Base-by-base conservation (phyloP, 1,140 invertebrate genomes). In the Pachypsylla venusta region DNA sequence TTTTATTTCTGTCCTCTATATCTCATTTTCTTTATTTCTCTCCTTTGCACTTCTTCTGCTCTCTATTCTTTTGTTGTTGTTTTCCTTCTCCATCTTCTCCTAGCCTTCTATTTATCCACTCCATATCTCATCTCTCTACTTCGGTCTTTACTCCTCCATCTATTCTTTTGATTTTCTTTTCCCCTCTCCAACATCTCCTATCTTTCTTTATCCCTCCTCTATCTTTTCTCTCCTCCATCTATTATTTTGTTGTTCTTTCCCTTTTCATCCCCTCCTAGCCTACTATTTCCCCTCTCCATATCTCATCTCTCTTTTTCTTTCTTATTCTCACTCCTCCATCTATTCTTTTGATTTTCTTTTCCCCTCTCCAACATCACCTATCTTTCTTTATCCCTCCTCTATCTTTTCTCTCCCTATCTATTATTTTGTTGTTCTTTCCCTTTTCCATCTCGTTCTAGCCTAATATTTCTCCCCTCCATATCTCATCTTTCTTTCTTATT, bases 11-110 rank as follows among this genome's bases (percentile, higher is more conserved):
- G n/a, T 20, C 12, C 24, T 56, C 54, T 24, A 1, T 35, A 12
- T 35, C 14, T 56, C 24, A 27, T 54, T 48, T 53, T 35, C 3
- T 42, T n/a, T 60, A 12, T 59, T 28, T 26, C 25, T 13, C 19
- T 14, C 16, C n/a, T 30, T 2, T 53, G 1, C 19, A 10, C 42
- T 60, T 53, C 56, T 1, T 42, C 14, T 28, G 3, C 40, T 5
- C 20, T 16, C 20, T 28, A 24, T 19, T 60, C 14, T 16, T 40
- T 40, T 13, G 39, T 40, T 10, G 27, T 20, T 25, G 3, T 60
- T 4, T 60, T 7, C 25, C 54, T 28, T 13, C 25, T 19, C 28
- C 19, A 24, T 19, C 10, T 28, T 13, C 16, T 7, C 1, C 16
- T 53, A n/a, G 22, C 16, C 24, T 28, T 25, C 1, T 59, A 19